These are phyloP conservation scores for Rhagoletis pomonella DNA, from an alignment of 1,140 invertebrate genomes.

Conservation along the genomic window DNA sequence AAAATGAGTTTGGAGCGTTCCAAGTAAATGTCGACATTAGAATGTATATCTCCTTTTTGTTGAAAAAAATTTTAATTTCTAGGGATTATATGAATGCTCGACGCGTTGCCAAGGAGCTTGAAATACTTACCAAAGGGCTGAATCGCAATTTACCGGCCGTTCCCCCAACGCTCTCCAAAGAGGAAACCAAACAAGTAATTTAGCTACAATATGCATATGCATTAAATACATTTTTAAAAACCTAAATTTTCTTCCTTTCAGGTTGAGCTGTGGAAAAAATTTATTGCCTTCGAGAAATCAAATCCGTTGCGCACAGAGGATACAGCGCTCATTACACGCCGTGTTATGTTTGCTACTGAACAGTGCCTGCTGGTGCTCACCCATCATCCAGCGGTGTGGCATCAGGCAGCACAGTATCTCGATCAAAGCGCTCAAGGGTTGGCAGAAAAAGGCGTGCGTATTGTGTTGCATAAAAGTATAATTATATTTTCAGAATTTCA, in stretches of 20 bases:
- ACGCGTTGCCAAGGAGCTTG: slow-evolving; percentile 96
- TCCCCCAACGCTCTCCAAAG: slow-evolving; percentile 91
- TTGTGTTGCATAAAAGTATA: slow-evolving; percentile 56
- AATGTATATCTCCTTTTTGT: not conserved
- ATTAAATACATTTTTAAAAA: no score
- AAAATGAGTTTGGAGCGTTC: slow-evolving; percentile 77
- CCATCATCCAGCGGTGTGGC: slow-evolving; percentile 99
- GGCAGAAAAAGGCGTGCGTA: slow-evolving; percentile 92
- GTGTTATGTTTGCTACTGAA: slow-evolving; percentile 99
- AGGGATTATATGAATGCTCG: slow-evolving; percentile 98
- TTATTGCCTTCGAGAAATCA: slow-evolving; percentile 97
- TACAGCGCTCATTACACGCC: slow-evolving; percentile 90
- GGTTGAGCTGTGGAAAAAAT: slow-evolving; percentile 99
- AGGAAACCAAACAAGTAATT: slow-evolving; percentile 94
- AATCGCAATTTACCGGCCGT: slow-evolving; percentile 96
- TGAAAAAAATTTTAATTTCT: not conserved
- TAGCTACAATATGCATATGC: not conserved
- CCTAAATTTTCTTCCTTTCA: slow-evolving; percentile 68
- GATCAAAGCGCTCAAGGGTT: slow-evolving; percentile 94
- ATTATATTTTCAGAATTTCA: slow-evolving; percentile 49
- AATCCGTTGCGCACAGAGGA: slow-evolving; percentile 98
- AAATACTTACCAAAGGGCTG: slow-evolving; percentile 94
- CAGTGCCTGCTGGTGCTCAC: slow-evolving; percentile 97
- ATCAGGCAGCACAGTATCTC: slow-evolving; percentile 97
- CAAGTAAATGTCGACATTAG: slow-evolving; percentile 61